These are phyloP conservation scores for Plecturocebus donacophilus DNA, from an alignment of 2,113 vertebrate species.

Conservation along the genomic window DNA sequence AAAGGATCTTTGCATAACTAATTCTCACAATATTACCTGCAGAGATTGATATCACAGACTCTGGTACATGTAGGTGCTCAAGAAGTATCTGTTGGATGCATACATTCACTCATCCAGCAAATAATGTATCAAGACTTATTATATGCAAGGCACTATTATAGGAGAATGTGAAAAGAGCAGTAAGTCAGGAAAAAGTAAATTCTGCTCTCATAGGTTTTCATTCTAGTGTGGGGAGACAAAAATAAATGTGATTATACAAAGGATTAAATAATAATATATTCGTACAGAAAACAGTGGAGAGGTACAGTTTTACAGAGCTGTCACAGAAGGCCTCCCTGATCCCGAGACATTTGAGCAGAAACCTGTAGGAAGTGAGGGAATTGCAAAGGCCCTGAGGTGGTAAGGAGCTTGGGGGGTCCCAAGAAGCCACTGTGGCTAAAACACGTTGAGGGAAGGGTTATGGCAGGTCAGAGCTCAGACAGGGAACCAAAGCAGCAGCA, in stretches of 20 bases:
- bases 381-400: background rate
- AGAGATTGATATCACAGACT: background rate
- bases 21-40: background rate
- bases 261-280: background rate
- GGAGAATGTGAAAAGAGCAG: background rate
- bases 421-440: background rate
- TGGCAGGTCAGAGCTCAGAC: background rate
- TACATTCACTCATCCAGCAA: background rate
- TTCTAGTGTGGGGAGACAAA: background rate
- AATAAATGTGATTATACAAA: background rate
- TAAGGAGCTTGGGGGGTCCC: background rate
- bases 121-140: background rate
- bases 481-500: background rate
- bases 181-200: background rate
- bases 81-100: background rate
- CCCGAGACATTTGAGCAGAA: background rate
- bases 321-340: background rate
- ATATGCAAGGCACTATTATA: rapidly evolving
- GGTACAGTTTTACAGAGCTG: background rate
- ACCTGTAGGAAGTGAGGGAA: background rate
- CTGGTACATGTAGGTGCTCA: background rate
- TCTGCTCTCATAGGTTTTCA: background rate
- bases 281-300: background rate
- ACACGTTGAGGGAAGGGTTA: background rate
- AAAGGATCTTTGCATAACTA: background rate